These are phyloP conservation scores for Leptodactylus fallax DNA, from an alignment of 2,797 vertebrate species.

Conservation along the genomic window DNA sequence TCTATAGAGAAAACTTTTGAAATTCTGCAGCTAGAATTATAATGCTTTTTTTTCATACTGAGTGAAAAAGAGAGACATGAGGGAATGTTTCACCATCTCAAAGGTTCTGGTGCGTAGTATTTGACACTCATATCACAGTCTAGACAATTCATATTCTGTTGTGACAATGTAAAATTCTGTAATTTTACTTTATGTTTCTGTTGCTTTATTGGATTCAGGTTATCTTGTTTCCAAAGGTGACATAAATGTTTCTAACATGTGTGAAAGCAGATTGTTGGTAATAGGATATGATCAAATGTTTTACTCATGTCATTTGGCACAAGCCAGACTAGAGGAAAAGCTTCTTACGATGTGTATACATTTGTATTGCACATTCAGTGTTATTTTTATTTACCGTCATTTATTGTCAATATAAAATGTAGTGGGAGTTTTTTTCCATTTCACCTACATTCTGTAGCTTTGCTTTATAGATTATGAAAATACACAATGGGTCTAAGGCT, in stretches of 20 bases:
- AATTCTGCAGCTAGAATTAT: too few relatives aligned
- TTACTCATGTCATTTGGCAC: conserved; percentile 11
- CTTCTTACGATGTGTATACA: not conserved
- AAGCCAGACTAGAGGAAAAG: not conserved
- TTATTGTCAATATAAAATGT: not conserved
- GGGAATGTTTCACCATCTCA: too few relatives aligned
- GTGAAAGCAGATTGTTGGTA: conserved; percentile 7
- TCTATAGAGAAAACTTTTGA: too few relatives aligned
- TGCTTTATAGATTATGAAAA: not conserved
- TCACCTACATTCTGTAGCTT: not conserved
- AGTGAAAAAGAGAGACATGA: too few relatives aligned
- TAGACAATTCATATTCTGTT: not conserved
- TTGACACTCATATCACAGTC: too few relatives aligned
- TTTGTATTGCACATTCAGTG: not conserved
- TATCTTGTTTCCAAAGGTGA: not conserved
- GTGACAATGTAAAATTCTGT: not conserved
- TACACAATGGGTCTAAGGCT: too few relatives aligned
- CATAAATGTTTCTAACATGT: not conserved
- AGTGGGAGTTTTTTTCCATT: not conserved
- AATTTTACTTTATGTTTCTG: not conserved
- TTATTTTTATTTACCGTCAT: not conserved
- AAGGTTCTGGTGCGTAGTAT: too few relatives aligned
- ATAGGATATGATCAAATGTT: not conserved
- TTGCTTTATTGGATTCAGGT: not conserved
- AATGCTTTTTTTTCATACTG: too few relatives aligned